phyloP scores from a whole-genome alignment of 2,797 vertebrate genomes.

The Muscicapa comitata region DNA sequence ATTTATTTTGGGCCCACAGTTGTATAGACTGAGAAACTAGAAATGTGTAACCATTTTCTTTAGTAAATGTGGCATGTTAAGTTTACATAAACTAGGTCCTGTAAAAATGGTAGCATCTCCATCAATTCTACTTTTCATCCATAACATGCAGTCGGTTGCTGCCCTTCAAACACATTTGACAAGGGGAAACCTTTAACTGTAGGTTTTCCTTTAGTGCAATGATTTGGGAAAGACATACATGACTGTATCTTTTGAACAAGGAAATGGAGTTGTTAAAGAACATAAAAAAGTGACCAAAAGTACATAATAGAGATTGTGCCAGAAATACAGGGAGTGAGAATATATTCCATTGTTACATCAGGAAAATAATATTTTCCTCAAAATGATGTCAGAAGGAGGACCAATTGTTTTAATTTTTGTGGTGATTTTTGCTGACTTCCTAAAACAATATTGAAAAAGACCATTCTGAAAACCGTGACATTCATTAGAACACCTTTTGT shows the following conservation, averaged over 20 bases:
- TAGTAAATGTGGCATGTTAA: neutral
- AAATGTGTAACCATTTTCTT: neutral
- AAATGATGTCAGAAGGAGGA: neutral
- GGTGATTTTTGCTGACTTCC: neutral
- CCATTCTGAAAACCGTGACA: neutral
- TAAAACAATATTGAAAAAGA: neutral
- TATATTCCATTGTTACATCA: neutral
- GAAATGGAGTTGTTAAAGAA: neutral
- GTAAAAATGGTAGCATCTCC: neutral
- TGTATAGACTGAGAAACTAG: conserved; percentile 24
- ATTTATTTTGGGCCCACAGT: conserved; percentile 53
- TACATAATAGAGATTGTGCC: neutral
- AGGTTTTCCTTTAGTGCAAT: neutral
- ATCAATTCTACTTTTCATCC: neutral
- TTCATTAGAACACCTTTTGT: neutral
- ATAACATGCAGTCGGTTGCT: neutral
- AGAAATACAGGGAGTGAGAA: neutral
- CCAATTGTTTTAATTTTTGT: neutral
- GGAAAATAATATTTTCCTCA: neutral
- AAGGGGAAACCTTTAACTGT: neutral
- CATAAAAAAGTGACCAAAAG: neutral
- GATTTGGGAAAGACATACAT: neutral
- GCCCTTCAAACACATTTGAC: neutral
- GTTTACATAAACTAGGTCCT: neutral
- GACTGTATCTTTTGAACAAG: neutral